phyloP scores from a whole-genome alignment of 2,797 vertebrate species.

The Pseudopleuronectes americanus region DNA sequence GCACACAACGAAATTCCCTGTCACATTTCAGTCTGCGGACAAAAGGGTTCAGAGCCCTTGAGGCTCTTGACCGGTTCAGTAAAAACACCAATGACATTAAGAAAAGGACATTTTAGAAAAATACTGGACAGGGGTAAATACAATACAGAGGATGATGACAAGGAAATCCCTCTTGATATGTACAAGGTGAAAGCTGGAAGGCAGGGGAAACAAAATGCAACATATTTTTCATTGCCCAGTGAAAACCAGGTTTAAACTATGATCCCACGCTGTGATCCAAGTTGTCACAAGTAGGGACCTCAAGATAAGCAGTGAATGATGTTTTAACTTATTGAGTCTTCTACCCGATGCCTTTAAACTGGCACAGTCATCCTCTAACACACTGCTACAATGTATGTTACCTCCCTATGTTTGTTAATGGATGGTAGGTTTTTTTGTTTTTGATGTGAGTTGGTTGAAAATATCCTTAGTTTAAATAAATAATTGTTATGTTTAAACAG shows the following conservation, averaged over 20 bases:
- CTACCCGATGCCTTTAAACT: background rate
- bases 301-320: background rate
- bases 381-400: background rate
- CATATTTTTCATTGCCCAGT: background rate
- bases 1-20: constrained; percentile 15
- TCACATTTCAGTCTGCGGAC: constrained; percentile 44
- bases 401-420: no score
- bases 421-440: no score
- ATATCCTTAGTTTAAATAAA: no score
- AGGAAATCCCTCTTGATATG: constrained; percentile 7
- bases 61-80: constrained; percentile 10
- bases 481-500: no score
- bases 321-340: background rate
- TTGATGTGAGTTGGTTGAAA: no score
- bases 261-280: background rate
- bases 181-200: background rate
- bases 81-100: constrained; percentile 19
- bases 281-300: background rate
- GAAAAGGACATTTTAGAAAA: constrained; percentile 22
- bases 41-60: constrained; percentile 29
- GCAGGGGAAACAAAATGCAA: background rate
- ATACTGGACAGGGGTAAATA: constrained; percentile 8
- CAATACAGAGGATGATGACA: background rate
- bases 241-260: background rate
- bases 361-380: background rate